A percentile compares a stretch with the other conserved stretches of the same genome.
phyloP scores from a whole-genome alignment of 2,797 vertebrate genomes.

The Protonibea diacanthus region DNA sequence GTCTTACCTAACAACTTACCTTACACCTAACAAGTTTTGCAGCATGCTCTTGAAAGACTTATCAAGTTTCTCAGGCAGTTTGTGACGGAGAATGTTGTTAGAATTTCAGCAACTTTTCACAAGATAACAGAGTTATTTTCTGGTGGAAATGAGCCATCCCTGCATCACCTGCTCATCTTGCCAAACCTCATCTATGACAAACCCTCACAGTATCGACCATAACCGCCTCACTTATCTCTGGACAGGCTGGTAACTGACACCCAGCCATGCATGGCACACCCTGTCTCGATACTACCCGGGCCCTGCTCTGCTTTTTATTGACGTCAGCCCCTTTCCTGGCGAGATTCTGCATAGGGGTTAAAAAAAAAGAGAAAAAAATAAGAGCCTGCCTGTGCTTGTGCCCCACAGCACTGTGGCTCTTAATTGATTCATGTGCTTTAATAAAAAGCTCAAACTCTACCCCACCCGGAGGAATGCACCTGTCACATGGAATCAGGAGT shows the following conservation, averaged over 20 bases:
- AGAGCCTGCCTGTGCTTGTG: slow-evolving; percentile 16
- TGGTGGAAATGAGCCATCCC: slow-evolving; percentile 38
- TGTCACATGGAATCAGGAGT: slow-evolving; percentile 70
- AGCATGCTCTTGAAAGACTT: not conserved
- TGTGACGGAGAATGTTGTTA: not conserved
- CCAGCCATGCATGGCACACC: slow-evolving; percentile 47
- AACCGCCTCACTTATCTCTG: slow-evolving; percentile 43
- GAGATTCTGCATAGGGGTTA: slow-evolving; percentile 3
- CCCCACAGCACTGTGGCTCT: slow-evolving; percentile 3
- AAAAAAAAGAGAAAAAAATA: too few relatives aligned
- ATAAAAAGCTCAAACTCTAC: slow-evolving; percentile 56
- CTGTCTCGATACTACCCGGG: slow-evolving; percentile 23
- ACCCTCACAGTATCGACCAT: slow-evolving; percentile 39
- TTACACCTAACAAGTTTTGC: not conserved
- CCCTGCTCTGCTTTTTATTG: slow-evolving; percentile 27
- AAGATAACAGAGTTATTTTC: slow-evolving; percentile 3
- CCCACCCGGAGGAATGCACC: slow-evolving; percentile 68
- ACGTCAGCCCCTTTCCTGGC: slow-evolving; percentile 31
- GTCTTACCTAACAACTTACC: too few relatives aligned
- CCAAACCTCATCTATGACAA: slow-evolving; percentile 43
- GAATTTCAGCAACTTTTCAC: not conserved
- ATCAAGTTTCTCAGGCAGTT: not conserved
- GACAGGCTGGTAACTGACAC: slow-evolving; percentile 55
- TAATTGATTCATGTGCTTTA: slow-evolving; percentile 67
- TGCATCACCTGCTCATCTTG: slow-evolving; percentile 54